Evolutionary conservation across 1,140 invertebrate genomes (phyloP).

Genomic region (Spodoptera frugiperda): DNA sequence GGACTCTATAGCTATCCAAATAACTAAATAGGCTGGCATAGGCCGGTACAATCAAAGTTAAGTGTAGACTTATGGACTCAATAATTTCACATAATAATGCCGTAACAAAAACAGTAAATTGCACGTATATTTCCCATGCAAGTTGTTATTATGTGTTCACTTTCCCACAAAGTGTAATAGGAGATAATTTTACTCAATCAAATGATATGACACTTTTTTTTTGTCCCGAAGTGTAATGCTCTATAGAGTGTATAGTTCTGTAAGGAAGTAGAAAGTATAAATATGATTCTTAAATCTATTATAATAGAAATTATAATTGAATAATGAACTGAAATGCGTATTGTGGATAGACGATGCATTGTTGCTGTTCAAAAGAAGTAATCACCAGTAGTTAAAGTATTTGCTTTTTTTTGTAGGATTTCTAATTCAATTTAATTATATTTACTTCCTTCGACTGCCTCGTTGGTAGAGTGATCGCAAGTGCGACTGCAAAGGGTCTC

Average conservation of each 20-base stretch:
- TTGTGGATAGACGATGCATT: neutral
- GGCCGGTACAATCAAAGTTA: neutral
- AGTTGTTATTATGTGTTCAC: constrained; percentile 14
- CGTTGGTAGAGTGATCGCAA: too few relatives aligned
- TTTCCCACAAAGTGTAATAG: constrained; percentile 33
- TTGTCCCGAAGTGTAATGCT: constrained; percentile 17
- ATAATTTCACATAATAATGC: constrained; percentile 34
- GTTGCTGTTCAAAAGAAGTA: neutral
- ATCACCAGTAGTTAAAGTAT: neutral
- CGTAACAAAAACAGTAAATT: constrained; percentile 31
- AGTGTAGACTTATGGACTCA: constrained; percentile 7
- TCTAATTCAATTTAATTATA: too few relatives aligned
- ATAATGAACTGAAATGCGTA: neutral
- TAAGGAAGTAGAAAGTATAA: constrained; percentile 42
- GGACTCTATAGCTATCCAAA: too few relatives aligned
- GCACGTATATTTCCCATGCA: constrained; percentile 22
- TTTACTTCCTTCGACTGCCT: too few relatives aligned
- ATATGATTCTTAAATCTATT: constrained; percentile 15
- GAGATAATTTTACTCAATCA: constrained; percentile 16
- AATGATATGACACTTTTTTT: constrained; percentile 41
- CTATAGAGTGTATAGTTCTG: neutral
- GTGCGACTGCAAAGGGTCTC: too few relatives aligned
- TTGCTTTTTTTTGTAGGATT: neutral
- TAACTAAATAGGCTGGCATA: too few relatives aligned
- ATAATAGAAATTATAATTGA: constrained; percentile 25